Evolutionary conservation across 2,113 vertebrate species (phyloP), one percentile per base, ranked within the genome.

Genomic region (Apaloderma vittatum): DNA sequence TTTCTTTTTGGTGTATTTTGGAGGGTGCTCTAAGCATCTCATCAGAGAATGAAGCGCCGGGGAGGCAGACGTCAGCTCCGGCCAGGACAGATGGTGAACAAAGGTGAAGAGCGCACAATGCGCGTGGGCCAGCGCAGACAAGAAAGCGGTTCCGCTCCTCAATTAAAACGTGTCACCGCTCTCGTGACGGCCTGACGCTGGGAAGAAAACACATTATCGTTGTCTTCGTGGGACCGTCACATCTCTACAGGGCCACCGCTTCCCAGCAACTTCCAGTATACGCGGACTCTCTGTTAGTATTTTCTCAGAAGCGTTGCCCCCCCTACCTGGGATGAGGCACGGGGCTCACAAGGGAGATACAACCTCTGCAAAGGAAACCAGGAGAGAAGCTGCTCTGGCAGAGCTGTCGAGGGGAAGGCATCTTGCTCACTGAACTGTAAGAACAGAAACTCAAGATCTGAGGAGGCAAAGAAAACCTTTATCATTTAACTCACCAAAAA

Each of bases 1-100:
- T 97, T 74, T 71, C 11, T 40, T 40, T 40, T 40, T 10, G 11
- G 40, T 40, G 40, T 40, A 12, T 40, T 40, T 80, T 54, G 71
- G 94, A 90, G 90, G 94, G 77, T 96, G 87, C 87, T 71, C 10
- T 22, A 77, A 94, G 84, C 90, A 70, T 93, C 93, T 96, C 48
- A 68, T 82, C 72, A 96, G 78, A 89, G 59, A 62, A 94, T 87
- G 88, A 86, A 87, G 93, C 96, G 80, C 27, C 27, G 90, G 85
- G 92, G 92, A 95, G 92, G 94, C 91, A 96, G 97, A 57, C 82
- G 1, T 92, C 95, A 96, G 90, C 94, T 92, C 62, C n/a, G 48
- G 71, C 72, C 34, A 40, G 88, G 97, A 94, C 98, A 98, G 98
- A 98, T 98, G 98, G 98, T 46, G 88, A 96, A 98, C 96, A 98